Percentiles rank a stretch among this genome's conserved stretches.
Evolutionary conservation across 2,797 vertebrate genomes (phyloP).

Genomic region (Danio kyathit): DNA sequence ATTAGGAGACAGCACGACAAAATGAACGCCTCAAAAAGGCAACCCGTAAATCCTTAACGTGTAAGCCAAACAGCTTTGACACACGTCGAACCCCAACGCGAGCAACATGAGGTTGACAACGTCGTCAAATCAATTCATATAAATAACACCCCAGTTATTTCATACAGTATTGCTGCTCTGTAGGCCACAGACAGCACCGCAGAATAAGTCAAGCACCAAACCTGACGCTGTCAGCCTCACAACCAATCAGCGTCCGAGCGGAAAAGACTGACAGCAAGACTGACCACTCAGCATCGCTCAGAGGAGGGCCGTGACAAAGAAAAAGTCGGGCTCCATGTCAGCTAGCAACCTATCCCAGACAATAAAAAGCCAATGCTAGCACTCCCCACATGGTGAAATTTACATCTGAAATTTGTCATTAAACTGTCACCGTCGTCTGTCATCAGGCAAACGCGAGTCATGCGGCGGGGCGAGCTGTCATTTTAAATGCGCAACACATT

Average conservation of each 20-base stretch:
- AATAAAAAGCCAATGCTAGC: slow-evolving; percentile 72
- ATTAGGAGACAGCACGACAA: slow-evolving; percentile 33
- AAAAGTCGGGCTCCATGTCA: slow-evolving; percentile 76
- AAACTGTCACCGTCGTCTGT: slow-evolving; percentile 18
- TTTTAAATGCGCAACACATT: slow-evolving; percentile 75
- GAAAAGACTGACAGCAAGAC: slow-evolving; percentile 62
- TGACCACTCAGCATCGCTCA: slow-evolving; percentile 67
- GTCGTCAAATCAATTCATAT: background rate
- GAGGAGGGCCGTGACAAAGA: slow-evolving; percentile 70
- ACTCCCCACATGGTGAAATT: slow-evolving; percentile 34
- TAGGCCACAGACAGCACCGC: slow-evolving; percentile 77
- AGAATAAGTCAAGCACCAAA: slow-evolving; percentile 71
- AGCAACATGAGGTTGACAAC: background rate
- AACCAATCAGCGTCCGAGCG: slow-evolving; percentile 73
- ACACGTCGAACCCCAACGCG: background rate
- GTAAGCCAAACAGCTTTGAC: slow-evolving; percentile 1
- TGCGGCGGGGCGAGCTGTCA: slow-evolving; percentile 52
- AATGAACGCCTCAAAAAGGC: background rate
- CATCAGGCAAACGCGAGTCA: slow-evolving; percentile 16
- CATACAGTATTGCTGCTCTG: slow-evolving; percentile 23
- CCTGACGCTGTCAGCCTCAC: slow-evolving; percentile 75
- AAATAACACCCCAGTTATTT: slow-evolving; percentile 32
- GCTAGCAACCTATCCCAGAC: slow-evolving; percentile 74
- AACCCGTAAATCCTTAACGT: slow-evolving; percentile 6
- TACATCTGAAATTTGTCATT: slow-evolving; percentile 10